Base-by-base conservation (phyloP, 2,113 vertebrate species). In the Machaerirhynchus nigripectus region DNA sequence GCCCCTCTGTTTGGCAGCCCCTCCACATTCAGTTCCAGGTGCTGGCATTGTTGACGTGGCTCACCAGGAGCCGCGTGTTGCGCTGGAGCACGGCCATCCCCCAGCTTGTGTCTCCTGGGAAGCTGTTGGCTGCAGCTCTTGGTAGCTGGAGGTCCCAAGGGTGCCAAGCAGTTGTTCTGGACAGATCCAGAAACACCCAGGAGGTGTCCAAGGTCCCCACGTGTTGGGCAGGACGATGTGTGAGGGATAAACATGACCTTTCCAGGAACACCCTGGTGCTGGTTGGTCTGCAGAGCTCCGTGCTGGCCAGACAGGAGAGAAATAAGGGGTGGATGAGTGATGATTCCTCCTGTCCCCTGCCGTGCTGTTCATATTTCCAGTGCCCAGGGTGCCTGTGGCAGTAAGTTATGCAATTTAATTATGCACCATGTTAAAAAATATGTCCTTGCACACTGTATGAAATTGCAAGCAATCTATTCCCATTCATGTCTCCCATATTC, bases 391-490 rank as follows among this genome's bases (percentile, higher is more conserved):
- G 67, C 47, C 71, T 28, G 28, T 57, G 50, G 53, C 67, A 76
- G 49, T 79, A 47, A 92, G 49, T 88, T 83, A 47, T 19, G 24
- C 49, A 68, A 47, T 88, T 85, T 90, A 90, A 92, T 95, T 82
- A 68, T 71, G 55, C 33, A 46, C 53, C 30, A 5, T 14, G n/a
- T 74, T 80, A 77, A 92, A 93, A 90, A 90, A 73, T 56, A 87
- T 5, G 53, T 80, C 87, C 76, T 79, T 90, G 55, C 60, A 31
- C 61, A 7, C 53, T 50, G 64, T 57, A 84, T 68, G 85, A 82
- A 91, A 87, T 56, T 52, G 70, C 59, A 56, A 81, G 70, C 61
- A 35, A 13, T 84, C 65, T 44, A 84, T 94, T 93, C 70, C 85
- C 53, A 35, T 89, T 79, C 74, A 0, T 33, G 26, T 60, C 75